phyloP scores from a whole-genome alignment of 2,113 vertebrate species.

The Hemiprocne comata region DNA sequence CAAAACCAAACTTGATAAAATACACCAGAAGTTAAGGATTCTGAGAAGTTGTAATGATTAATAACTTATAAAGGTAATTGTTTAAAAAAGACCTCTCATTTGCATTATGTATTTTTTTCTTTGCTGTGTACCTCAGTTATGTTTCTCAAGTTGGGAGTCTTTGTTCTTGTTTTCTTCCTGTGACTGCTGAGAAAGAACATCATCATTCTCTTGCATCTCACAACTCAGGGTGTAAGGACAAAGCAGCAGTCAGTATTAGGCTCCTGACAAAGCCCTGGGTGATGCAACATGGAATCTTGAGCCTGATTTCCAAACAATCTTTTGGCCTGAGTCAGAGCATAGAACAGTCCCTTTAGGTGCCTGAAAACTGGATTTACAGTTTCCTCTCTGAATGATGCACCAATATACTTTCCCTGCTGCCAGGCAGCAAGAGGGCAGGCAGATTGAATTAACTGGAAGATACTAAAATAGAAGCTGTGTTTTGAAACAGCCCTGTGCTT shows the following conservation, averaged over 20 bases:
- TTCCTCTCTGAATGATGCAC: background rate
- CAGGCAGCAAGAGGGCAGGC: background rate
- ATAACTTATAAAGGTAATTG: background rate
- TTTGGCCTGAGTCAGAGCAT: background rate
- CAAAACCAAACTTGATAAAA: rapidly evolving
- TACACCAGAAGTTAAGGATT: background rate
- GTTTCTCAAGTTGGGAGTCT: background rate
- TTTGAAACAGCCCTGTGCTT: background rate
- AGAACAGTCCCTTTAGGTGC: background rate
- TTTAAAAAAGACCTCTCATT: background rate
- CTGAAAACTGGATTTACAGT: background rate
- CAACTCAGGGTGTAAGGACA: background rate
- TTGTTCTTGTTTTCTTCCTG: background rate
- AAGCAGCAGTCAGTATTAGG: background rate
- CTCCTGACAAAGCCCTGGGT: background rate
- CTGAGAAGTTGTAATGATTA: background rate
- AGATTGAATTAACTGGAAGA: background rate
- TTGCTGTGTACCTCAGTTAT: background rate
- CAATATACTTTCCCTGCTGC: background rate
- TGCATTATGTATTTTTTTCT: background rate
- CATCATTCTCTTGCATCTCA: background rate
- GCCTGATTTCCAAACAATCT: background rate
- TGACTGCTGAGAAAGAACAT: background rate
- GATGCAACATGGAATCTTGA: background rate
- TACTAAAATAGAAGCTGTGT: background rate